Evolutionary conservation across 2,888 invertebrate species (phyloP).

Genomic region (Hirtodrosophila duncani): DNA sequence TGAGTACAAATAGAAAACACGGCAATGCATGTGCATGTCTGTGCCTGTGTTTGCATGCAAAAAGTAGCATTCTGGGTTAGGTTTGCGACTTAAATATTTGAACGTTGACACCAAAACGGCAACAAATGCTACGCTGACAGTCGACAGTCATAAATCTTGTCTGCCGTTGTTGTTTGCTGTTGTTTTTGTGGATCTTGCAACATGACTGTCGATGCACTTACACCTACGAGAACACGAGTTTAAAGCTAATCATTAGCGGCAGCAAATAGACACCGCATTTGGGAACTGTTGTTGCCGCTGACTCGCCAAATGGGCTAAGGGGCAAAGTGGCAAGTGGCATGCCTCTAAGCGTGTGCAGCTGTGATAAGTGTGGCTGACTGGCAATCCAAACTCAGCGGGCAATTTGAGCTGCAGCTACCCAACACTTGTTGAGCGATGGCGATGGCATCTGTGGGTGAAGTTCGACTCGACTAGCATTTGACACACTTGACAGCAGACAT

Average conservation of each 20-base stretch:
- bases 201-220: conserved; percentile 40
- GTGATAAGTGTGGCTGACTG: too few relatives aligned
- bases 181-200: conserved; percentile 33
- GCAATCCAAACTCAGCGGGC: too few relatives aligned
- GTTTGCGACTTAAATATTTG: conserved; percentile 46
- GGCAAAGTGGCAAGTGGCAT: conserved; percentile 47
- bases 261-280: conserved; percentile 16
- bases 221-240: conserved; percentile 40
- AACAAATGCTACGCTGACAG: conserved; percentile 30
- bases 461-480: neutral
- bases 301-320: conserved; percentile 29
- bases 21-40: neutral
- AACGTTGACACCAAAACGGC: conserved; percentile 33
- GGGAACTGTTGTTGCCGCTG: conserved; percentile 30
- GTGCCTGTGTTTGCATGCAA: neutral
- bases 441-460: conserved; percentile 8
- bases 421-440: conserved; percentile 16
- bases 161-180: conserved; percentile 11
- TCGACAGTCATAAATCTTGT: conserved; percentile 57
- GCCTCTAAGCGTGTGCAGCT: conserved; percentile 43
- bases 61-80: conserved; percentile 41
- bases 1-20: conserved; percentile 80
- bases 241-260: conserved; percentile 49
- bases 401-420: too few relatives aligned
- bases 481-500: conserved; percentile 23